A percentile compares a stretch with the other conserved stretches of the same genome.
These are phyloP conservation scores for Mystacides longicornis DNA, from an alignment of 2,888 invertebrate species.

Conservation along the genomic window DNA sequence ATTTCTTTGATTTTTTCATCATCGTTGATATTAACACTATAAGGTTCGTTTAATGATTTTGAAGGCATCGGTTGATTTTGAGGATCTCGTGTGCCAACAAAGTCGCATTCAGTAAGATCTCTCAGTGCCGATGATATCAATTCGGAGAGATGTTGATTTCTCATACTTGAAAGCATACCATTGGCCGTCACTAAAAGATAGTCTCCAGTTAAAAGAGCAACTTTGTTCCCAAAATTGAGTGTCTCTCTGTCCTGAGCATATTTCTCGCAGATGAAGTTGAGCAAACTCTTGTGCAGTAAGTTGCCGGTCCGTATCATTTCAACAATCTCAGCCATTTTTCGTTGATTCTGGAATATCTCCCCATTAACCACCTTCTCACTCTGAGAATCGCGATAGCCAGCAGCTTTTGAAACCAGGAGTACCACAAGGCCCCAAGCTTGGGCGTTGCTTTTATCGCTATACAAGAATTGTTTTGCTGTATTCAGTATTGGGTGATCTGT, in stretches of 20 bases:
- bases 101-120: conserved; percentile 78
- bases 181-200: conserved; percentile 78
- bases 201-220: conserved; percentile 79
- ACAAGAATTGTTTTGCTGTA: conserved; percentile 74
- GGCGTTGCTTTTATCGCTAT: conserved; percentile 74
- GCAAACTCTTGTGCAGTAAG: conserved; percentile 63
- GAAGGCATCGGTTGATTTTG: conserved; percentile 69
- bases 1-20: conserved; percentile 14
- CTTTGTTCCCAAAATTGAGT: conserved; percentile 81
- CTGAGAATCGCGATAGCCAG: conserved; percentile 50
- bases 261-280: conserved; percentile 43
- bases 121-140: conserved; percentile 73
- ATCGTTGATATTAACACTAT: background rate
- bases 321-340: conserved; percentile 57
- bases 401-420: conserved; percentile 73
- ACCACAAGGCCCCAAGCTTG: conserved; percentile 83
- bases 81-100: conserved; percentile 62
- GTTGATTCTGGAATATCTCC: conserved; percentile 53
- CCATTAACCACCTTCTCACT: conserved; percentile 50
- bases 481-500: conserved; percentile 81
- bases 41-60: conserved; percentile 36
- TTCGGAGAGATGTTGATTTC: conserved; percentile 66
- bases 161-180: conserved; percentile 66
- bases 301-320: conserved; percentile 86
- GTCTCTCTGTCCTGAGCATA: conserved; percentile 53